Percentiles rank a stretch among this genome's conserved stretches.
Conservation (phyloP, 2,113 vertebrate genomes). For the Perca flavescens region DNA sequence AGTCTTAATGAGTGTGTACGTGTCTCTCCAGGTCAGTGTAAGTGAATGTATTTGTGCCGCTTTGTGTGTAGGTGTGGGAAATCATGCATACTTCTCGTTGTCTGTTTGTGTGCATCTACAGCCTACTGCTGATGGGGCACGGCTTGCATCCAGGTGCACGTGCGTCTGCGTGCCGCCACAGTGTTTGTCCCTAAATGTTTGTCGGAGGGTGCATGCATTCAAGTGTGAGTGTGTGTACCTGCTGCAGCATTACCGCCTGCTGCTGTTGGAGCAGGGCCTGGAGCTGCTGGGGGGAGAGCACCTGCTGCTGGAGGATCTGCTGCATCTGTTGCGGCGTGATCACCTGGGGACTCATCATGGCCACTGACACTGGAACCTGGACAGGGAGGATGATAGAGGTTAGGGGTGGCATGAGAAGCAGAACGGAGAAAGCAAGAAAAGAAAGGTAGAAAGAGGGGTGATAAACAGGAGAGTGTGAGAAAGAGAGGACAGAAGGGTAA, state of each 20-base stretch:
- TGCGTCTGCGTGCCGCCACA: background rate
- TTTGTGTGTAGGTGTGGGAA: background rate
- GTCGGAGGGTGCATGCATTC: background rate
- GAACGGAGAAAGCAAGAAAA: background rate
- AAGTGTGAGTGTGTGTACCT: constrained; percentile 83
- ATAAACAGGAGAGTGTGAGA: background rate
- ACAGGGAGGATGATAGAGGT: background rate
- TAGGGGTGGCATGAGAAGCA: constrained; percentile 1
- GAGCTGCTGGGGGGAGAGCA: constrained; percentile 97
- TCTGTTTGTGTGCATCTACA: background rate
- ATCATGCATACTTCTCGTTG: too few species aligned
- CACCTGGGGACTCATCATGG: constrained; percentile 99
- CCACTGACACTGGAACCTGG: constrained; percentile 98
- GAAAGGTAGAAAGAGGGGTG: background rate
- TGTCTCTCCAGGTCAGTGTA: background rate
- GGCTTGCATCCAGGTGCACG: background rate
- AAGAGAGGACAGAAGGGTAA: constrained; percentile 29
- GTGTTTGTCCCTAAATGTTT: constrained; percentile 17
- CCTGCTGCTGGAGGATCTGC: constrained; percentile 99
- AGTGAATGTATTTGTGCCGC: background rate
- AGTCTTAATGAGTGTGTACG: background rate
- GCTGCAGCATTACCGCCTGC: constrained; percentile 99
- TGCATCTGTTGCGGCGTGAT: constrained; percentile 99
- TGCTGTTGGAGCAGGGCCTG: constrained; percentile 98
- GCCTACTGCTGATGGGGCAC: background rate